These are phyloP conservation scores for Rhea pennata DNA, from an alignment of 2,113 vertebrate genomes.

Conservation along the genomic window DNA sequence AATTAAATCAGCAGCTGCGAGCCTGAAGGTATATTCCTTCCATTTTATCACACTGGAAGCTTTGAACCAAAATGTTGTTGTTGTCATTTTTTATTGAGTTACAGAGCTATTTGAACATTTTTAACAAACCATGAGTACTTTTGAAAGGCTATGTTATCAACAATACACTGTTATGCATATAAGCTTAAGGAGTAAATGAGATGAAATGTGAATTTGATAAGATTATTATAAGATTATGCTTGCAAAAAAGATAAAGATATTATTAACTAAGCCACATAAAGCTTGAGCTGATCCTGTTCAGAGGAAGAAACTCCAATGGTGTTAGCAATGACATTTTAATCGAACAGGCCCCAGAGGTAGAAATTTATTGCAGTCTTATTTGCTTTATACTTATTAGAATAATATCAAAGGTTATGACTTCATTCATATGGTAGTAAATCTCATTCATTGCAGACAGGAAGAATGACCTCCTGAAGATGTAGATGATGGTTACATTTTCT, in stretches of 20 bases:
- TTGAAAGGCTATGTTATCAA: neutral
- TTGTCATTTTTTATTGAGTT: neutral
- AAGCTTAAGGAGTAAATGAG: neutral
- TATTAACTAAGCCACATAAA: slow-evolving; percentile 6
- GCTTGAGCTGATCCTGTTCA: neutral
- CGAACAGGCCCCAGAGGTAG: neutral
- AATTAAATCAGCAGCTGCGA: slow-evolving; percentile 9
- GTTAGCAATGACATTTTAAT: neutral
- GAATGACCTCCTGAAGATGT: neutral
- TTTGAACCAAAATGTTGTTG: neutral
- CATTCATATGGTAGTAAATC: neutral
- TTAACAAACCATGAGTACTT: slow-evolving; percentile 1
- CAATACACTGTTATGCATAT: neutral
- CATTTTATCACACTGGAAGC: slow-evolving; percentile 4
- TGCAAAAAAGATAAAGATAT: neutral
- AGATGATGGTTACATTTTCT: neutral
- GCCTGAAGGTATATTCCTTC: neutral
- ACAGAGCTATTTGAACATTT: neutral
- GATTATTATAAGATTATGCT: neutral
- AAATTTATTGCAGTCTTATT: neutral
- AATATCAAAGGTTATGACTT: neutral
- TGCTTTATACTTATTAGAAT: neutral
- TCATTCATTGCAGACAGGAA: neutral
- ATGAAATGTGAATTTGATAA: neutral
- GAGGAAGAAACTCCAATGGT: neutral